These are phyloP conservation scores for Manduca sexta DNA, from an alignment of 1,140 invertebrate genomes.

Conservation along the genomic window DNA sequence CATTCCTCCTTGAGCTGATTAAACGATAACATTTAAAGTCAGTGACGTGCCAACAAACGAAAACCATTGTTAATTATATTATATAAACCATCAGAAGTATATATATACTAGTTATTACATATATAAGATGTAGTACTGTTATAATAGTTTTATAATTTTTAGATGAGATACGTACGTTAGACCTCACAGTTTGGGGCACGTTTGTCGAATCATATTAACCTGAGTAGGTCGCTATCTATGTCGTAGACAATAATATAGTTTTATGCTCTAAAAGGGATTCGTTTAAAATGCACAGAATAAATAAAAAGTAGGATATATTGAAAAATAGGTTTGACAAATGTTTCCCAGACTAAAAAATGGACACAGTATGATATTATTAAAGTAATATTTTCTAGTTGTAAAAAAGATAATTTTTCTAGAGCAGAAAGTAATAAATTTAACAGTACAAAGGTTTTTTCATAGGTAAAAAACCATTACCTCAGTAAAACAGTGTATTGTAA, in stretches of 20 bases:
- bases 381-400: constrained; percentile 31
- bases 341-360: constrained; percentile 16
- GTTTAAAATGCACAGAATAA: no score
- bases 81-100: constrained; percentile 14
- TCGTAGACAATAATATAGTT: no score
- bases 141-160: constrained; percentile 18
- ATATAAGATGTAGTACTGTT: constrained; percentile 48
- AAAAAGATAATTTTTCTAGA: constrained; percentile 19
- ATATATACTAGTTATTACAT: constrained; percentile 66
- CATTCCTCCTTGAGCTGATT: neutral
- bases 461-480: constrained; percentile 52
- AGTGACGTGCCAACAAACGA: constrained; percentile 56
- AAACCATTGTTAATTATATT: constrained; percentile 54
- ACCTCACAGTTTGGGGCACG: no score
- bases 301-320: neutral
- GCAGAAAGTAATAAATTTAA: constrained; percentile 31
- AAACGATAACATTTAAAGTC: constrained; percentile 23
- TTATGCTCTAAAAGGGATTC: constrained; percentile 10
- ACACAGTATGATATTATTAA: constrained; percentile 56
- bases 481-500: constrained; percentile 62
- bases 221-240: no score
- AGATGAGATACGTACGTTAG: constrained; percentile 32
- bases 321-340: constrained; percentile 5
- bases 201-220: no score
- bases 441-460: constrained; percentile 52